Conservation (phyloP, 1,140 invertebrate genomes). For the Drosophila bocki region DNA sequence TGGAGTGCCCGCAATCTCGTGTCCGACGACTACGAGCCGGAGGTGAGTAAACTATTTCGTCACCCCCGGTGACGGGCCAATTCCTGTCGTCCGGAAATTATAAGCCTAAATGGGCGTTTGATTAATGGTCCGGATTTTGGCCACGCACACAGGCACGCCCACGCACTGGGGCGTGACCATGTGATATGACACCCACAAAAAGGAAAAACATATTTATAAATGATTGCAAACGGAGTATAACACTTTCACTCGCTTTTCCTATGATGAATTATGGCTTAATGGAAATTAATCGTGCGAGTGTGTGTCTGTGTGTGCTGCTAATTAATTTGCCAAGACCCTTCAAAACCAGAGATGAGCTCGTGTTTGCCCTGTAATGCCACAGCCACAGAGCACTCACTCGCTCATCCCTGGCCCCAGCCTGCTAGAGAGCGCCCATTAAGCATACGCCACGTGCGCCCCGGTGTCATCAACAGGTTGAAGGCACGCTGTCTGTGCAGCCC, state of each 20-base stretch:
- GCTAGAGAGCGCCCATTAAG: constrained; percentile 46
- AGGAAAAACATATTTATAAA: constrained; percentile 61
- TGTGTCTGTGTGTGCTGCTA: constrained; percentile 38
- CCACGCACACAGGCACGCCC: constrained; percentile 33
- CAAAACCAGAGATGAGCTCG: constrained; percentile 14
- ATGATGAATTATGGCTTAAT: constrained; percentile 80
- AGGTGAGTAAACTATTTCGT: constrained; percentile 85
- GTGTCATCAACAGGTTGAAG: constrained; percentile 87
- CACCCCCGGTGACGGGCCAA: constrained; percentile 6
- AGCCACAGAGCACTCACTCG: constrained; percentile 1
- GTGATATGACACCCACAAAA: constrained; percentile 58
- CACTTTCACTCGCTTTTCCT: constrained; percentile 19
- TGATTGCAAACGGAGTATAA: constrained; percentile 44
- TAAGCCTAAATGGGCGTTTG: constrained; percentile 74
- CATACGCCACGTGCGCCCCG: constrained; percentile 48
- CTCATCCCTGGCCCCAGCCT: neutral
- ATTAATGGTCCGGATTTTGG: constrained; percentile 67
- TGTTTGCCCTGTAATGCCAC: constrained; percentile 1
- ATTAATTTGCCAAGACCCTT: constrained; percentile 58
- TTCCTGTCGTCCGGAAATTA: constrained; percentile 58
- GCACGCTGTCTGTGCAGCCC: constrained; percentile 96
- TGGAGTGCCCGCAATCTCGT: constrained; percentile 95
- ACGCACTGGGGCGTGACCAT: constrained; percentile 28
- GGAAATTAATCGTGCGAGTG: constrained; percentile 75
- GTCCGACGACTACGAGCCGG: constrained; percentile 94